A percentile compares a stretch with the other conserved stretches of the same genome.
Evolutionary conservation across 2,888 invertebrate species (phyloP).

Genomic region (Dascillus cervinus): DNA sequence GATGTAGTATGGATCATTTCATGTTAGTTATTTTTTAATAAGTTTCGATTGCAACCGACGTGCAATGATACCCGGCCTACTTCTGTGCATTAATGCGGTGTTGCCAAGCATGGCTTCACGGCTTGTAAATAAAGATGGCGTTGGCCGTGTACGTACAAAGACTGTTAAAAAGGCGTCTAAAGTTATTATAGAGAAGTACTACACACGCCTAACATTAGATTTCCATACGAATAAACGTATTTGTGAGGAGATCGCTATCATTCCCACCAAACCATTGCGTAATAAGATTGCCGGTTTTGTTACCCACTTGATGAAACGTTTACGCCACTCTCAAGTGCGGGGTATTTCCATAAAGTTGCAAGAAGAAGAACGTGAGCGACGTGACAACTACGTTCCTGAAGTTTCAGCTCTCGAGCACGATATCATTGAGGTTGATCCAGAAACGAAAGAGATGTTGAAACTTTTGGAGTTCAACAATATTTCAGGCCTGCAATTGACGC

Average conservation of each 20-base stretch:
- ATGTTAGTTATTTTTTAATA: too few relatives aligned
- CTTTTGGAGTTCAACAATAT: slow-evolving; percentile 92
- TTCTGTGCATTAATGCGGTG: too few relatives aligned
- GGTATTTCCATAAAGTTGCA: slow-evolving; percentile 99
- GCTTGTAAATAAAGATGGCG: too few relatives aligned
- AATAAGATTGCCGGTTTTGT: slow-evolving; percentile 99
- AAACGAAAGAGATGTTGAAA: slow-evolving; percentile 99
- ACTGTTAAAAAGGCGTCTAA: slow-evolving; percentile 99
- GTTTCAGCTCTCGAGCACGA: slow-evolving; percentile 93
- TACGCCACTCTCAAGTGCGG: slow-evolving; percentile 94
- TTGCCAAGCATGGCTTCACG: too few relatives aligned
- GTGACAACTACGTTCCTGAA: slow-evolving; percentile 98
- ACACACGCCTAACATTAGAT: slow-evolving; percentile 93
- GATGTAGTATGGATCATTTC: too few relatives aligned
- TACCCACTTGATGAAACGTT: slow-evolving; percentile 98
- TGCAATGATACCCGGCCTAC: too few relatives aligned
- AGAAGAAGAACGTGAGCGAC: slow-evolving; percentile 97
- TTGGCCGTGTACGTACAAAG: slow-evolving; percentile 99
- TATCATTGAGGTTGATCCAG: slow-evolving; percentile 95
- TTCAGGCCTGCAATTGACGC: slow-evolving; percentile 81
- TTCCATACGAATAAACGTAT: slow-evolving; percentile 99
- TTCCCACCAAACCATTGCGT: slow-evolving; percentile 94
- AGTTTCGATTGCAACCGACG: too few relatives aligned
- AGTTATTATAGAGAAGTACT: slow-evolving; percentile 99
- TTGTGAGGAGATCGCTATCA: slow-evolving; percentile 98